Evolutionary conservation across 1,140 invertebrate species (phyloP), one percentile per base, ranked within the genome.

Genomic region (Dufourea novaeangliae): DNA sequence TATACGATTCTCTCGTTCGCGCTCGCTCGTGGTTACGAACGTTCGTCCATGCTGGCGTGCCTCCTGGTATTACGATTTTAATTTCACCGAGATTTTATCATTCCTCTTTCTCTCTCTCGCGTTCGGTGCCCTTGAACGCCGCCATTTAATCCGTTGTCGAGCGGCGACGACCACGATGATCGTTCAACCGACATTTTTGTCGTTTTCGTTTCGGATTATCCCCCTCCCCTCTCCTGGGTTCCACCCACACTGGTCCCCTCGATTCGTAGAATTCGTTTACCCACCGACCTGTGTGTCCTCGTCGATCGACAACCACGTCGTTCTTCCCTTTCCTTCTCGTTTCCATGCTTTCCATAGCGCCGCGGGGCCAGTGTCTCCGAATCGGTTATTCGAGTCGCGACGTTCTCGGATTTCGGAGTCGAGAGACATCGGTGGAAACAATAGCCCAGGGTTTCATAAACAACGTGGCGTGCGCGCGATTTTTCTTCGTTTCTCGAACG

Each of bases 21-120:
- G n/a, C 44, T 68, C n/a, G n/a, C n/a, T n/a, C n/a, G n/a, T n/a
- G n/a, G n/a, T n/a, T n/a, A n/a, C n/a, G 52, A 27, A 17, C 22
- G 59, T 14, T 37, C 59, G 57, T 7, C 12, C 46, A 22, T 10
- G 44, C n/a, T 57, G n/a, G 17, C n/a, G 63, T 63, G 56, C 8
- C 56, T 34, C 41, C 17, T 7, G 50, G 68, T 62, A 78, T 82
- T 73, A 78, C 63, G 63, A 68, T 73, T 83, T 73, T 78, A 67
- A 78, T 82, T 78, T 72, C 39, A 37, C 37, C 67, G 62, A 78
- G 39, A 82, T 70, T 64, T 57, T 34, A 68, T 82, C 68, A 50
- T 50, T 50, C 22, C 27, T 69, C 64, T 64, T 27, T 57, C 46
- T 20, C 22, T 14, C 5, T 20, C 46, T 5, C 17, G 44, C 22